Conservation (phyloP, 2,888 invertebrate genomes). For the Bugulina stolonifera region DNA sequence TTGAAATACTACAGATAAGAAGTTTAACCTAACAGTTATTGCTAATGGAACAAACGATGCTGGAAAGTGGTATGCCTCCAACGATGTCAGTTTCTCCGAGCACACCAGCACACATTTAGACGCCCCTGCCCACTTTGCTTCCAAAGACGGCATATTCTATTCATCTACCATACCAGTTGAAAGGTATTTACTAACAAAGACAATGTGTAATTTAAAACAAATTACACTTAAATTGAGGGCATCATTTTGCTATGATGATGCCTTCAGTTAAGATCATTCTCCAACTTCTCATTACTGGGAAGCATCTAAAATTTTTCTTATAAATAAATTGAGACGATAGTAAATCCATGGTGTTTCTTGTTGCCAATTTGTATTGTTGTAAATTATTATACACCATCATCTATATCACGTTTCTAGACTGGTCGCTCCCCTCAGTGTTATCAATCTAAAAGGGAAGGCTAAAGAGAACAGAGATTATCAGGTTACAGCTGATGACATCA, state of each 20-base stretch:
- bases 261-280: no score
- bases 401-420: constrained; percentile 38
- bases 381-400: no score
- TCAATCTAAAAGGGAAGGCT: constrained; percentile 37
- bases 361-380: no score
- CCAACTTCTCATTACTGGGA: no score
- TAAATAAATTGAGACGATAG: no score
- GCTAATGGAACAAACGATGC: not conserved
- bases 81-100: constrained; percentile 58
- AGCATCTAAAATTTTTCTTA: no score
- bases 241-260: no score
- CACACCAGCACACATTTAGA: constrained; percentile 64
- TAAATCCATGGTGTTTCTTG: no score
- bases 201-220: no score
- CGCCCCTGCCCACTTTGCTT: constrained; percentile 58
- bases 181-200: no score
- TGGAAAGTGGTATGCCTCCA: constrained; percentile 53
- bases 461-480: constrained; percentile 34
- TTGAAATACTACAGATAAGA: not conserved
- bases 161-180: constrained; percentile 13
- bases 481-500: constrained; percentile 47
- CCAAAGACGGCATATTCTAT: not conserved
- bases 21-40: not conserved
- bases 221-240: no score
- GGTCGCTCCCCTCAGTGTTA: constrained; percentile 47